Conservation (phyloP, 2,888 invertebrate genomes). For the Drosophila cognata region DNA sequence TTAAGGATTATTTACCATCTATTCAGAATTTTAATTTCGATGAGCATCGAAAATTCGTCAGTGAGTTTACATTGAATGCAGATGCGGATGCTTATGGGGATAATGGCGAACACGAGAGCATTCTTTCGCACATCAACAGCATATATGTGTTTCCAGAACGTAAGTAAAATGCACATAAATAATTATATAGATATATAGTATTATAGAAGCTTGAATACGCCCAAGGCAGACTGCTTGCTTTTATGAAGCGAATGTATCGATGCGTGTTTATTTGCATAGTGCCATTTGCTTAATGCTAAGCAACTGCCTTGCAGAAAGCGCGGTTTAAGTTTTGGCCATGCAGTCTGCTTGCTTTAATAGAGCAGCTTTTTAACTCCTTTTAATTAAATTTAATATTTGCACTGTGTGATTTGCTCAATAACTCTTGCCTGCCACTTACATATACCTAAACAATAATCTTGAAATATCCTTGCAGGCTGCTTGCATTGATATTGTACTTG, state of each 20-base stretch:
- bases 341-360: not conserved
- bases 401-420: not conserved
- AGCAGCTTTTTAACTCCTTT: not conserved
- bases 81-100: not conserved
- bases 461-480: not conserved
- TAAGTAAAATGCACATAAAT: constrained; percentile 43
- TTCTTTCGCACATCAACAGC: constrained; percentile 82
- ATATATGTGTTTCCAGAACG: constrained; percentile 84
- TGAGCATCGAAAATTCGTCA: constrained; percentile 5
- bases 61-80: constrained; percentile 14
- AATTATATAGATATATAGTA: not conserved
- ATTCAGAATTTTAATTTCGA: constrained; percentile 27
- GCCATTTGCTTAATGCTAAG: not conserved
- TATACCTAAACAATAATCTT: not conserved
- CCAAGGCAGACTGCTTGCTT: not conserved
- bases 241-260: not conserved
- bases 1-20: constrained; percentile 39
- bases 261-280: not conserved
- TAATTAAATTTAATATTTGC: not conserved
- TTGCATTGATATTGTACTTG: no score
- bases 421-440: not conserved
- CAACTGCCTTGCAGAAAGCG: not conserved
- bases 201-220: not conserved
- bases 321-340: not conserved
- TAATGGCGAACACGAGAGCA: constrained; percentile 55